Base-by-base conservation (phyloP, 2,113 vertebrate species). In the Galemys pyrenaicus region DNA sequence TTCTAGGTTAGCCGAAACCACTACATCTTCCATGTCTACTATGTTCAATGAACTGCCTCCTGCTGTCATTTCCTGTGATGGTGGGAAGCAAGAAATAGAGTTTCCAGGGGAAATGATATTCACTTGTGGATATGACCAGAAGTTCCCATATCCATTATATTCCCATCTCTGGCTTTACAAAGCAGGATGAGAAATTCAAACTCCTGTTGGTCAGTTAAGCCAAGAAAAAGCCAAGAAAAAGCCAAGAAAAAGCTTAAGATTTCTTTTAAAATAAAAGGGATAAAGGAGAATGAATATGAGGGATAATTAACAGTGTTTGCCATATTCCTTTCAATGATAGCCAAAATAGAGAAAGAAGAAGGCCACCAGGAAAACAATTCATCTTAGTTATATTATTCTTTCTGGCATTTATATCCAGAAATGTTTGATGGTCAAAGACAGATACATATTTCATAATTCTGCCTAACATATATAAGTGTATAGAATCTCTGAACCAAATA, bases 151-250 rank as follows among this genome's bases (percentile, higher is more conserved):
- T 77, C 68, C 68, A 10, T 75, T 87, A 54, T 44, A 26, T 37
- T 83, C 30, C 44, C 39, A 46, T 74, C n/a, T 30, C 58, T 54
- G 24, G 39, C 58, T 4, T 71, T 73, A 30, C 0, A 62, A 71
- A 26, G 28, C 44, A 82, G 4, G 6, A 20, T 92, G 79, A 97
- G 84, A 97, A 93, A 78, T 39, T 19, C 16, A 64, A 16, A 68
- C 28, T 94, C 51, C 6, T 71, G 3, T 62, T 77, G 68, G 17
- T 28, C 30, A 58, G 54, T 41, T 35, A 12, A 56, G 20, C 41
- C 2, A 75, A 89, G 24, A 20, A 54, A 84, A 87, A 79, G 73
- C 17, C 30, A n/a, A n/a, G n/a, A n/a, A n/a, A n/a, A n/a, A n/a
- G n/a, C n/a, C n/a, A 75, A 89, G 24, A 20, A 54, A 84, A 87